A percentile compares a stretch with the other conserved stretches of the same genome.
Evolutionary conservation across 1,140 invertebrate species (phyloP).

Genomic region (Heterodera carotae): DNA sequence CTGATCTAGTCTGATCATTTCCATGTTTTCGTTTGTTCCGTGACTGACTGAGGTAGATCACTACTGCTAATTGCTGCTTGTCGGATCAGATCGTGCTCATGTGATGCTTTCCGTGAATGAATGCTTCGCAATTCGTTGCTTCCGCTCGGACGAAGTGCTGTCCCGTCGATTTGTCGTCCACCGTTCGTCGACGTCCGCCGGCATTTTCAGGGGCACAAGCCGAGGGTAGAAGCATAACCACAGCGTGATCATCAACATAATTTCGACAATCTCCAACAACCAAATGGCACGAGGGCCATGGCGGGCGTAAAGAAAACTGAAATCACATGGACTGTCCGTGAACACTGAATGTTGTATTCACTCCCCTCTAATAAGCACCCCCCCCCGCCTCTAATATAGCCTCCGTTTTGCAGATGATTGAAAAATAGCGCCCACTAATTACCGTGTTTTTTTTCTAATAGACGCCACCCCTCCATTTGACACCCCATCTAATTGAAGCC

Average conservation of each 20-base stretch:
- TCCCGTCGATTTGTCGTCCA: not conserved
- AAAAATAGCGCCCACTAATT: no score
- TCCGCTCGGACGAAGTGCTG: not conserved
- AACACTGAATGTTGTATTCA: no score
- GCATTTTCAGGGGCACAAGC: conserved; percentile 39
- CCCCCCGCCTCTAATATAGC: no score
- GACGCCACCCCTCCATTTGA: no score
- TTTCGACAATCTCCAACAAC: conserved; percentile 33
- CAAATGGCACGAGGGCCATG: conserved; percentile 38
- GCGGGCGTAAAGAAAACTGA: conserved; percentile 28
- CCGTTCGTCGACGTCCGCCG: not conserved
- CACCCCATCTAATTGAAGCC: no score
- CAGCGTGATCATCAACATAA: conserved; percentile 33
- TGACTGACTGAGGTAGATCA: no score
- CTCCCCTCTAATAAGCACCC: not conserved
- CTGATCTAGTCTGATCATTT: not conserved
- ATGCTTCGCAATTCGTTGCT: not conserved
- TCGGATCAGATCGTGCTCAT: not conserved
- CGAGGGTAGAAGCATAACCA: conserved; percentile 35
- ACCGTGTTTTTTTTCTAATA: no score
- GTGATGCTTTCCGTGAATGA: conserved; percentile 3
- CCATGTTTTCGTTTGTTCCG: no score
- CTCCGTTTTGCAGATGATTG: no score
- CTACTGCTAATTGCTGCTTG: no score
- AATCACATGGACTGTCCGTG: not conserved